A percentile compares a stretch with the other conserved stretches of the same genome.
Conservation (phyloP, 2,797 vertebrate species). For the Sphenopsis melanotis region DNA sequence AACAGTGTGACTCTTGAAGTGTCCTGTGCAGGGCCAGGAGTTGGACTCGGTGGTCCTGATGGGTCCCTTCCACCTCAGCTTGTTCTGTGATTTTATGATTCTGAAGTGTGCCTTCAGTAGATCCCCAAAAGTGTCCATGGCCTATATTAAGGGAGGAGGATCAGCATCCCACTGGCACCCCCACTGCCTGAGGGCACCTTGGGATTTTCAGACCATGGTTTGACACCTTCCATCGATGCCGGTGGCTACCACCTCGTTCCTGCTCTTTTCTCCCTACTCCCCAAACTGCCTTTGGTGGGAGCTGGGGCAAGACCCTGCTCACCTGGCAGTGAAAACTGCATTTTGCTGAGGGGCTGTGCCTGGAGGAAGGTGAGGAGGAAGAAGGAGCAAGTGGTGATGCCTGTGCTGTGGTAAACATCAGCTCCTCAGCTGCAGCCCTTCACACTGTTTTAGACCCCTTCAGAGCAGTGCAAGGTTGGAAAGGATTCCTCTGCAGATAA, state of each 20-base stretch:
- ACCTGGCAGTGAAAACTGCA: fast-evolving
- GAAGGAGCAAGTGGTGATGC: background rate
- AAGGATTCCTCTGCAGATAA: background rate
- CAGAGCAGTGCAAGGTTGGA: fast-evolving
- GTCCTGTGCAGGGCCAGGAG: background rate
- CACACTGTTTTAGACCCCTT: fast-evolving
- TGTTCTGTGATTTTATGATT: background rate
- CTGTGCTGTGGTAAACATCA: background rate
- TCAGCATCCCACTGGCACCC: fast-evolving
- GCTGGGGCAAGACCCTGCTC: fast-evolving
- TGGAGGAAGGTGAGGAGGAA: background rate
- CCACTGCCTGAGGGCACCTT: fast-evolving
- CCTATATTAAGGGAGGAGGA: background rate
- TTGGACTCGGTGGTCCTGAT: background rate
- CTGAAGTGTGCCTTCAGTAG: background rate
- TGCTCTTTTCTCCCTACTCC: no score
- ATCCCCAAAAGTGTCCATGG: fast-evolving
- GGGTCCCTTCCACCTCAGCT: background rate
- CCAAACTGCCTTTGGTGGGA: fast-evolving
- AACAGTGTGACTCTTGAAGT: background rate
- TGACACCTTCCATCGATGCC: fast-evolving
- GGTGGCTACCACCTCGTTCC: fast-evolving
- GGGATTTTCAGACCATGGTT: background rate
- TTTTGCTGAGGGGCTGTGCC: background rate
- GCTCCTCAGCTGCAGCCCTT: background rate